Base-by-base conservation (phyloP, 2,888 invertebrate species). In the Cerceris ruficornis region DNA sequence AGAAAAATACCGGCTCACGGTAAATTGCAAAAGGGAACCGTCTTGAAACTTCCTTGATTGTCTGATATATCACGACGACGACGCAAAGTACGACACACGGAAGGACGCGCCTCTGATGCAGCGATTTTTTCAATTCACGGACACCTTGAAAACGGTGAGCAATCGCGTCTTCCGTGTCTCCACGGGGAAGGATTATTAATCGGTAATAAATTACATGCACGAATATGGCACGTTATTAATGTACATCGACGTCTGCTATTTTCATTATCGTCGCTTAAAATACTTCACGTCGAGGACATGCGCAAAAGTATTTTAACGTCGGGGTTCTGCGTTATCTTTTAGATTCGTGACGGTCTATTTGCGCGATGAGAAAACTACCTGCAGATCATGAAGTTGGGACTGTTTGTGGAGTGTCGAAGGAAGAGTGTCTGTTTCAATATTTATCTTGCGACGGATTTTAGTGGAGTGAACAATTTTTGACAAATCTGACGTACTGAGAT, bases 151-250 rank as follows among this genome's bases (percentile, higher is more conserved):
- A 70, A 76, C 64, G 77, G 77, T 42, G 49, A 43, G 13, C n/a
- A n/a, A n/a, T n/a, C 52, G 41, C 9, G 46, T 14, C 61, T 39
- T 8, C 61, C 58, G 13, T 8, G 28, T 49, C 13, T 43, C 59
- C 39, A n/a, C 49, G 17, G 39, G 13, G 39, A 9, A 43, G 14
- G 14, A 15, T 41, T 59, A 64, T 71, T 77, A 76, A 77, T 64
- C 70, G 62, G 59, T 58, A 77, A 77, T 67, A 76, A 70, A 77
- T 77, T 71, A 71, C 69, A 39, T 15, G 62, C 76, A 43, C 67
- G 54, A 67, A 77, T n/a, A 42, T 28, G 57, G 55, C 65, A 70
- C 67, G 70, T 67, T 67, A 76, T 76, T 70, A 67, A 64, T 70
- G 67, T 76, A 67, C 77, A 59, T 70, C 76, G 64, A 60, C 49